Conservation (phyloP, 2,113 vertebrate genomes). For the Labeo rohita region DNA sequence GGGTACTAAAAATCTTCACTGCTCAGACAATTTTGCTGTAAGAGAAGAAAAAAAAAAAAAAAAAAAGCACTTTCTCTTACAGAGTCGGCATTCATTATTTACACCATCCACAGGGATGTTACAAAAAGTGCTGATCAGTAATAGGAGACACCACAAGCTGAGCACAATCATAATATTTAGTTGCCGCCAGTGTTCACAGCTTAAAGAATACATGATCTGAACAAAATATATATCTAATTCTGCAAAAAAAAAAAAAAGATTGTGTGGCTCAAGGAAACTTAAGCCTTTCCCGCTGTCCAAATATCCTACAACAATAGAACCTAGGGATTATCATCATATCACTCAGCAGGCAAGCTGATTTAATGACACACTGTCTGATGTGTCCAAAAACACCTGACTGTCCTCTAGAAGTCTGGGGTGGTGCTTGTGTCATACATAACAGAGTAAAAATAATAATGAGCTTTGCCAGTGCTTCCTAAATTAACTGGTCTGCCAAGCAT, state of each 20-base stretch:
- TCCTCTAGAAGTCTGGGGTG: background rate
- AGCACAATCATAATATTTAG: slow-evolving; percentile 16
- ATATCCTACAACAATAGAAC: background rate
- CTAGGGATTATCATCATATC: slow-evolving; percentile 15
- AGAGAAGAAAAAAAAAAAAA: background rate
- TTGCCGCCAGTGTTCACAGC: background rate
- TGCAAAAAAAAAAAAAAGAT: background rate
- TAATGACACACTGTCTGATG: slow-evolving; percentile 20
- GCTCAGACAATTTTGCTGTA: background rate
- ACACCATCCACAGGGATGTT: background rate
- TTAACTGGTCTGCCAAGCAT: slow-evolving; percentile 17
- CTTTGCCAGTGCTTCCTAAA: slow-evolving; percentile 20
- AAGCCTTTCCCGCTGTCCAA: background rate
- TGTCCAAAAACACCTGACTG: slow-evolving; percentile 26
- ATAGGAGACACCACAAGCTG: background rate
- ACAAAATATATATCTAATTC: background rate
- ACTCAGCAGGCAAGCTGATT: background rate
- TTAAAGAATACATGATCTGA: background rate
- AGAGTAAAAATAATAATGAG: background rate
- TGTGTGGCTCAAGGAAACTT: background rate
- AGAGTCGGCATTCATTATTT: background rate
- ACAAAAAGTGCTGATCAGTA: slow-evolving; percentile 16
- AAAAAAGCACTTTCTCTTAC: background rate
- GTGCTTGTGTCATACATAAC: background rate
- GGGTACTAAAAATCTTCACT: background rate